Percentiles rank a stretch among this genome's conserved stretches.
These are phyloP conservation scores for Rapana venosa DNA, from an alignment of 2,888 invertebrate species.

Conservation along the genomic window DNA sequence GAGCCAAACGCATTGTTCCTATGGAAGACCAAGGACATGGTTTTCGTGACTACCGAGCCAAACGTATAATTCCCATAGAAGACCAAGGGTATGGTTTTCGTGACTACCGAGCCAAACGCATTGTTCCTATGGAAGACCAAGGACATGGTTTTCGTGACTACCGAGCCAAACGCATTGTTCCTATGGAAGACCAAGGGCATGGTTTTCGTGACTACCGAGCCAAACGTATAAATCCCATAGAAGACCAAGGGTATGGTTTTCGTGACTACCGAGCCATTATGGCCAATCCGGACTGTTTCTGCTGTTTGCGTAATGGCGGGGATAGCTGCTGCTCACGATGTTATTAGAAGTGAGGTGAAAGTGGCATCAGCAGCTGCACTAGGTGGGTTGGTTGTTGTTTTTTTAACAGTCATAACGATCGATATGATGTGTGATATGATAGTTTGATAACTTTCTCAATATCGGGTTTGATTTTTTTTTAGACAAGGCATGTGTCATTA, in stretches of 20 bases:
- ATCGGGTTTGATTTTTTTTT: too few species aligned
- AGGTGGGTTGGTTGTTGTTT: too few species aligned
- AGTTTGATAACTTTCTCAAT: too few species aligned
- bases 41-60: neutral
- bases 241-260: neutral
- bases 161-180: neutral
- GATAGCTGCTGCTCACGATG: neutral
- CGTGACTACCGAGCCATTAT: neutral
- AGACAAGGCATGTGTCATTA: too few species aligned
- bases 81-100: neutral
- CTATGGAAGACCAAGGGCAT: neutral
- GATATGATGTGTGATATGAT: too few species aligned
- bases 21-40: neutral
- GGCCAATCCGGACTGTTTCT: slow-evolving; percentile 18
- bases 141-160: neutral
- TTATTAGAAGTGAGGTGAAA: neutral
- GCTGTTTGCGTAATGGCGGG: neutral
- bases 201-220: neutral
- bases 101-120: neutral
- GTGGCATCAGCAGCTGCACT: too few species aligned
- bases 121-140: neutral
- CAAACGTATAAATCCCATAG: neutral
- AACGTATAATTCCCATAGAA: neutral
- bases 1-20: neutral
- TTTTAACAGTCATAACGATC: too few species aligned